Evolutionary conservation across 2,888 invertebrate genomes (phyloP).

Genomic region (Drosophila differens): DNA sequence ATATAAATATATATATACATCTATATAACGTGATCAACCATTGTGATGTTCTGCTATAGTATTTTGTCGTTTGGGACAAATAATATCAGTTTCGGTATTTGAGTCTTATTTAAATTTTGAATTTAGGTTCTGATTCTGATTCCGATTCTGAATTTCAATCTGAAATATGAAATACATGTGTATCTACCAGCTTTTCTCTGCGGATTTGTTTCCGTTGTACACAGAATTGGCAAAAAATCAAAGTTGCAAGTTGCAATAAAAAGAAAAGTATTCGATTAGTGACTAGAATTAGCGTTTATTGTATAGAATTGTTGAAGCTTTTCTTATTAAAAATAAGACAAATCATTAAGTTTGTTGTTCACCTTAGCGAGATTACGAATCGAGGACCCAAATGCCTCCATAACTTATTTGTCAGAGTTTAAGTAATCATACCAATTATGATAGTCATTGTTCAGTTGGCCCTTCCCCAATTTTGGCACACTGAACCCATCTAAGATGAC

Average conservation of each 20-base stretch:
- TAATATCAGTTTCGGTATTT: background rate
- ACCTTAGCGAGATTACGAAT: background rate
- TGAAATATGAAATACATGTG: no score
- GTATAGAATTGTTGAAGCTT: background rate
- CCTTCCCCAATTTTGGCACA: background rate
- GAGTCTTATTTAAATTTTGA: background rate
- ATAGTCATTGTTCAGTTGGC: accelerated
- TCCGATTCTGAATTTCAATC: background rate
- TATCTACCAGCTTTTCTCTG: no score
- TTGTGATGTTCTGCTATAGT: background rate
- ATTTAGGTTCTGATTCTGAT: background rate
- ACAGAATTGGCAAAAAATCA: accelerated
- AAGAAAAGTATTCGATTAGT: background rate
- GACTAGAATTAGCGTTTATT: accelerated
- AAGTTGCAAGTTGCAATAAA: background rate
- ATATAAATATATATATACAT: background rate
- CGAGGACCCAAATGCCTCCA: background rate
- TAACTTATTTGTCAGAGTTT: background rate
- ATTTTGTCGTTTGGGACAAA: background rate
- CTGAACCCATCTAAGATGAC: background rate
- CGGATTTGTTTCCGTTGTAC: no score
- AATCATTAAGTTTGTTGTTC: no score
- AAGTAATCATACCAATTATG: background rate
- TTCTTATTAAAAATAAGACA: no score
- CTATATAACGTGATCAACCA: background rate